A percentile compares a stretch with the other conserved stretches of the same genome.
Conservation (phyloP, 2,888 invertebrate genomes). For the Parascotia fuliginaria region DNA sequence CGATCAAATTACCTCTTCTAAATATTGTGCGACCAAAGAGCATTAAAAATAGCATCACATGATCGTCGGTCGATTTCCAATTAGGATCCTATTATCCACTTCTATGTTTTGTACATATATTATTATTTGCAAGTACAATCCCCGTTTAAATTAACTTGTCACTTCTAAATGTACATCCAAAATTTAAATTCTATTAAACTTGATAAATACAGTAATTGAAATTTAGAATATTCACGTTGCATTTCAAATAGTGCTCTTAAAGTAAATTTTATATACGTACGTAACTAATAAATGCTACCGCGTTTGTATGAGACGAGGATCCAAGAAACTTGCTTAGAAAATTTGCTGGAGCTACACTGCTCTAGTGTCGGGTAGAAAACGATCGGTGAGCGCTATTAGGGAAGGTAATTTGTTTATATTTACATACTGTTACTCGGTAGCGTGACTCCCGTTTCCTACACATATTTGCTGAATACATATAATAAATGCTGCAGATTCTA, state of each 20-base stretch:
- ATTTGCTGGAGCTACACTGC: slow-evolving; percentile 23
- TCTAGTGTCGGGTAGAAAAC: slow-evolving; percentile 17
- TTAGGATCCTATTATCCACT: too few species aligned
- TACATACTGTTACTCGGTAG: slow-evolving; percentile 42
- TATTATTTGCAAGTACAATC: too few species aligned
- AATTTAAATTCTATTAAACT: neutral
- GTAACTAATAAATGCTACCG: neutral
- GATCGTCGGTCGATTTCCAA: too few species aligned
- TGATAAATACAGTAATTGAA: neutral
- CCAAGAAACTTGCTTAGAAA: slow-evolving; percentile 28
- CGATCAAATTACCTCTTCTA: too few species aligned
- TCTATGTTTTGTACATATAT: too few species aligned
- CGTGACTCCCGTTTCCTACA: slow-evolving; percentile 41
- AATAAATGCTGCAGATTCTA: slow-evolving; percentile 30
- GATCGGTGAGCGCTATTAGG: slow-evolving; percentile 48
- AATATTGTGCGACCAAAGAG: too few species aligned
- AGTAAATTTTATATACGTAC: neutral
- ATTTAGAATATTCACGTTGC: neutral
- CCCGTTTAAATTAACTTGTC: too few species aligned
- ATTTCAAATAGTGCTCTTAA: neutral
- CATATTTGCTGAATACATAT: slow-evolving; percentile 30
- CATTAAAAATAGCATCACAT: too few species aligned
- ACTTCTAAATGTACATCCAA: too few species aligned
- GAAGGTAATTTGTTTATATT: slow-evolving; percentile 52
- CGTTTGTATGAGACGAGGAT: slow-evolving; percentile 10